Evolutionary conservation across 2,113 vertebrate genomes (phyloP), one percentile per base, ranked within the genome.

Genomic region (Dipodomys stephensi): DNA sequence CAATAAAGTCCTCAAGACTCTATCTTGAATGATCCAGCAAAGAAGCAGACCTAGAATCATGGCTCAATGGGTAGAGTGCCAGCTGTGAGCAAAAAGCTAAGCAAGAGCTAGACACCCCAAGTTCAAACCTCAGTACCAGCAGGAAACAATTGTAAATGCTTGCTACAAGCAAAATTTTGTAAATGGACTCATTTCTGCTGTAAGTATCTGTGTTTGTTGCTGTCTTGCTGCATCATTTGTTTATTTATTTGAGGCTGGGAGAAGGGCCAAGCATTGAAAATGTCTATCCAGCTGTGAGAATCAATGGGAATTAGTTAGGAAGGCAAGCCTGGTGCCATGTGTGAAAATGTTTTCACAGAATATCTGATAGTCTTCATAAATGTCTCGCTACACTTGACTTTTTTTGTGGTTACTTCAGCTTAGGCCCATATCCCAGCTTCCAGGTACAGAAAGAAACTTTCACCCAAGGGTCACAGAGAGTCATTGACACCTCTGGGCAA

Each of bases 71-170:
- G 53, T 57, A 57, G 53, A 57, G 53, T 57, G 15, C 53, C 53
- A 57, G 53, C 53, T 57, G 53, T 57, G 53, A 57, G 53, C 49
- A 57, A 57, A 57, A 57, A 57, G 53, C 53, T 1, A 57, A 57
- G 16, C 53, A 57, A 57, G 53, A 57, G 15, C 53, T 57, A 57
- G 15, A 57, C 4, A 57, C 53, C 53, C 53, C 15, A 16, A 57
- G 53, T 18, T 57, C 53, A 57, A 57, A 13, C 53, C 53, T 57
- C 53, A 57, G 53, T 57, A 57, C 12, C 53, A 57, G 53, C 53
- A 57, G 53, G 69, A 71, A 87, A n/a, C 44, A 5, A 25, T 65
- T n/a, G 15, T 79, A 91, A 88, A 91, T 81, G 18, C 82, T 88
- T 86, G 44, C 4, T 73, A 35, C 49, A 39, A 80, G 77, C 80